phyloP scores from a whole-genome alignment of 1,140 invertebrate species.

The Drosophila jambulina region DNA sequence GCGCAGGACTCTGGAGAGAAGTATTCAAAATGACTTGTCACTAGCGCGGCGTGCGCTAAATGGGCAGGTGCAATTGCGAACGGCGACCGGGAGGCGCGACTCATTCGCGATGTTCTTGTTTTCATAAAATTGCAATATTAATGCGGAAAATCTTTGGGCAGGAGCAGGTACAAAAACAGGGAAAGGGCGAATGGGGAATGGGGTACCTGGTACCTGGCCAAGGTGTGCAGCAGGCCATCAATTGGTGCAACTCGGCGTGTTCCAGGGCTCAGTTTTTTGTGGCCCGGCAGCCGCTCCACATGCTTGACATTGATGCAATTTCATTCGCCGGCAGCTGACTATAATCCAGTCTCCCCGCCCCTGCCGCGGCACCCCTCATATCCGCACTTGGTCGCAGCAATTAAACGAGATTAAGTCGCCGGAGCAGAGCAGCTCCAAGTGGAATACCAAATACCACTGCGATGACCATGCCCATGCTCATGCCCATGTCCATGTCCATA shows the following conservation, averaged over 20 bases:
- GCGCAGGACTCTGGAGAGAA: constrained; percentile 2
- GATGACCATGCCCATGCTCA: constrained; percentile 6
- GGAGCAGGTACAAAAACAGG: constrained; percentile 6
- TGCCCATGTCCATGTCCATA: constrained; percentile 16
- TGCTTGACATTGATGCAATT: constrained; percentile 62
- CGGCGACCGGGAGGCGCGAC: constrained; percentile 33
- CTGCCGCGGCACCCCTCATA: constrained; percentile 5
- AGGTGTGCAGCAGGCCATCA: constrained; percentile 61
- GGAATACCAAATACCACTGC: constrained; percentile 61
- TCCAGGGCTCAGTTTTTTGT: constrained; percentile 10
- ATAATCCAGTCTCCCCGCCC: constrained; percentile 26
- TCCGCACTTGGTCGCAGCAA: constrained; percentile 65
- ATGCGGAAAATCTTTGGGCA: constrained; percentile 72
- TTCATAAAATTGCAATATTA: constrained; percentile 66
- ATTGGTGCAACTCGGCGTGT: constrained; percentile 42
- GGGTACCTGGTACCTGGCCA: constrained; percentile 1
- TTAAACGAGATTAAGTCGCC: constrained; percentile 81
- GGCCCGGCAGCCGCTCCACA: constrained; percentile 21
- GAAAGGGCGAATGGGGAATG: background rate
- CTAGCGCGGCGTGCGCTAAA: constrained; percentile 48
- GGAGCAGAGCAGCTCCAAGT: constrained; percentile 73
- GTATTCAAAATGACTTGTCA: constrained; percentile 42
- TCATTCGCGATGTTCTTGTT: constrained; percentile 36
- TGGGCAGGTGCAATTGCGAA: constrained; percentile 58
- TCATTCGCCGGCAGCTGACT: constrained; percentile 56